Evolutionary conservation across 2,113 vertebrate genomes (phyloP), one percentile per base, ranked within the genome.

Genomic region (Tinamus guttatus): DNA sequence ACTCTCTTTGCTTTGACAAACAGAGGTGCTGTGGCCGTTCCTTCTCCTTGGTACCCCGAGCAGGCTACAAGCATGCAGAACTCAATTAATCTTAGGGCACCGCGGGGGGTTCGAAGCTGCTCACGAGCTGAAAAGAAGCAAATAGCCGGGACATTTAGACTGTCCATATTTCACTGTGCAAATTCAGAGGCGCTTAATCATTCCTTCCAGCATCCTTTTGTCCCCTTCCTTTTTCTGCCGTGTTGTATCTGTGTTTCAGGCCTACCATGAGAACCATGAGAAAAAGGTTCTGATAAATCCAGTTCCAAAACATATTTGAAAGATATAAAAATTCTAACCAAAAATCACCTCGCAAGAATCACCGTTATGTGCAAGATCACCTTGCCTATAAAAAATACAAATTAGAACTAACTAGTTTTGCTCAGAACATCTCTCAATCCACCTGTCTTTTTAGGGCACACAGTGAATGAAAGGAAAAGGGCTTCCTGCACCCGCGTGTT

Each of bases 61-160:
- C 89, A 97, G 95, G 95, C 97, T 96, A 80, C 97, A 98, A 98
- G 89, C 97, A 98, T 94, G 92, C 97, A 92, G 86, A 87, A 96
- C 97, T 98, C 98, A 96, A 98, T 98, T 98, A 98, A 98, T 99
- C 98, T 98, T 97, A 70, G 71, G n/a, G 60, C 94, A 92, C 91
- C 89, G 64, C 15, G 7, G 85, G 89, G 90, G 94, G 91, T 95
- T 97, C 36, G 74, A 97, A 98, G 97, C 96, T 75, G 96, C 96
- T 97, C 97, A 88, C 96, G 90, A 96, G 89, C 96, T 96, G 95
- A 97, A 96, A 97, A 97, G 96, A 96, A 97, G 98, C 95, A 98
- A 98, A 98, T 96, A 98, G 91, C 60, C 86, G 94, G 96, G 96
- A 97, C 58, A 5, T 98, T 98, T 98, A 97, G 97, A 97, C 95